Evolutionary conservation across 2,888 invertebrate species (phyloP), one percentile per base, ranked within the genome.

Genomic region (Heliconius aoede): DNA sequence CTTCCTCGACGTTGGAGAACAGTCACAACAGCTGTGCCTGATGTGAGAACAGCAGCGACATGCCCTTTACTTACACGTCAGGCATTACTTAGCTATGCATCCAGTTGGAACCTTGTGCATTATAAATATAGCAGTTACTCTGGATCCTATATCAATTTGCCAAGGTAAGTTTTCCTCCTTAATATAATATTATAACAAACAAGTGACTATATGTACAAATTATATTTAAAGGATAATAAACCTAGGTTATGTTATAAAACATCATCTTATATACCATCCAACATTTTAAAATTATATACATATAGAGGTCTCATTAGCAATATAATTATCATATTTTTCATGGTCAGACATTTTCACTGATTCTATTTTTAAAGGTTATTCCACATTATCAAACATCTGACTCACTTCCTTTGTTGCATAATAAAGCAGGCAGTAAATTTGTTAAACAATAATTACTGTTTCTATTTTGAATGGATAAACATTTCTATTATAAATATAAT

Each of bases 111-210:
- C 92, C 95, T 98, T 80, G 96, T 99, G 80, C 97, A 98, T 88
- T 99, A 97, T 90, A 99, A 99, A 90, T 99, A 99, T 88, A 96
- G 95, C 86, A 96, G 96, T 68, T 99, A 98, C 88, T 97, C 98
- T 24, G 98, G 98, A 76, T 96, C 96, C 81, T 99, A 98, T 90
- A 95, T 97, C 82, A 97, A 98, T 89, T 95, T 98, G 84, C 98
- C 98, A 79, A 97, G 97, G 97, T 96, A 95, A 88, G 79, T 75
- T 80, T 78, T 77, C 77, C 78, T 74, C 21, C 55, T 55, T 55
- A n/a, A 55, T 55, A 9, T 55, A 55, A 28, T 28, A 51, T 21
- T n/a, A 46, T 67, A 15, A 32, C 4, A 26, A 68, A 26, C 11
- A 46, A 26, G 9, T 51, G n/a, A 0, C 40, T 68, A 36, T 76